Conservation (phyloP, 2,888 invertebrate species). For the Ornithoptera priamus region DNA sequence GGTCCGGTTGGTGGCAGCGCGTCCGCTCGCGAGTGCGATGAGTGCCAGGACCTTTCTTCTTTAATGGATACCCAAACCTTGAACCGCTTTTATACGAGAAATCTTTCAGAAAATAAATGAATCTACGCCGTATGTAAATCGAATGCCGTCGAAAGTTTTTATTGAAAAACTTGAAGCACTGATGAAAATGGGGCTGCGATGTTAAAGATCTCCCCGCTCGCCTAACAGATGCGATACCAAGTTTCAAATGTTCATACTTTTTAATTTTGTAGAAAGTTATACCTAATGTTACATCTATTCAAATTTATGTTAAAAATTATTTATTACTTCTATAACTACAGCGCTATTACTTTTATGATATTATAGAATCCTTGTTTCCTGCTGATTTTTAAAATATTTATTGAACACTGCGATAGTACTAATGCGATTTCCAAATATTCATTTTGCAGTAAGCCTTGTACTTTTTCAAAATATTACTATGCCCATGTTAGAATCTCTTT, state of each 20-base stretch:
- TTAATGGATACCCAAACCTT: conserved; percentile 71
- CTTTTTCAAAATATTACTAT: too few species aligned
- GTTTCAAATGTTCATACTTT: conserved; percentile 49
- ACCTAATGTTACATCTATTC: conserved; percentile 31
- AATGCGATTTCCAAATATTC: too few species aligned
- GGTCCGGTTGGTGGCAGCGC: conserved; percentile 41
- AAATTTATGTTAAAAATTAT: conserved; percentile 23
- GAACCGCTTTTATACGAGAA: conserved; percentile 67
- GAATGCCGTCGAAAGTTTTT: conserved; percentile 75
- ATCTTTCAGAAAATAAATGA: conserved; percentile 76
- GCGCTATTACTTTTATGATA: neutral
- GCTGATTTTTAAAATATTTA: too few species aligned
- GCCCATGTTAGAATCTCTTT: too few species aligned
- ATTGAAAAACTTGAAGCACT: conserved; percentile 79
- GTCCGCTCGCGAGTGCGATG: conserved; percentile 38
- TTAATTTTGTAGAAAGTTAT: conserved; percentile 42
- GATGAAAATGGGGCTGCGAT: conserved; percentile 74
- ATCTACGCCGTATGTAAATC: conserved; percentile 78
- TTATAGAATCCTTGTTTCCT: neutral
- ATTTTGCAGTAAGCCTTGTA: too few species aligned
- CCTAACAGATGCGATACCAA: conserved; percentile 59
- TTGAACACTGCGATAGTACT: too few species aligned
- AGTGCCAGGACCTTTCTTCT: conserved; percentile 62
- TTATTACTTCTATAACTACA: conserved; percentile 9
- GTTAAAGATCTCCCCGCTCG: conserved; percentile 65